Evolutionary conservation across 2,797 vertebrate species (phyloP).

Genomic region (Acanthurus tractus): DNA sequence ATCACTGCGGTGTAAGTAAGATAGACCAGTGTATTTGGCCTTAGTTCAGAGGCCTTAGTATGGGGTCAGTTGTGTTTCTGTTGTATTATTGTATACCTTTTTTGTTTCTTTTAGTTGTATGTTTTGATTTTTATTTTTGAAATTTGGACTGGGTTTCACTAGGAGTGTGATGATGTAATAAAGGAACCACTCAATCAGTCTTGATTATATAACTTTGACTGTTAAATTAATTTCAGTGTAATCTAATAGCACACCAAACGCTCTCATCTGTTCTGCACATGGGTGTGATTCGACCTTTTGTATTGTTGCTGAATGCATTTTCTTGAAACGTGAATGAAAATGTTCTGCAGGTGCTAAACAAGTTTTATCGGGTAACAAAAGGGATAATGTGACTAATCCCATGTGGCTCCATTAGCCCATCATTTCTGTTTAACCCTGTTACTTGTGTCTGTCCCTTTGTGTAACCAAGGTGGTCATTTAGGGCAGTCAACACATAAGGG

Average conservation of each 20-base stretch:
- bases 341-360: conserved; percentile 6
- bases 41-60: too few relatives aligned
- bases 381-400: conserved; percentile 15
- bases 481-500: neutral
- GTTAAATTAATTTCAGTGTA: neutral
- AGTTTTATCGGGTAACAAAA: conserved; percentile 45
- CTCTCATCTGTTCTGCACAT: neutral
- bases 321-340: conserved; percentile 7
- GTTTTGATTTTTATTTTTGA: too few relatives aligned
- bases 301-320: conserved; percentile 20
- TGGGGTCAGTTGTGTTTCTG: too few relatives aligned
- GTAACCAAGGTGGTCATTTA: conserved; percentile 1
- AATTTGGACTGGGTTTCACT: too few relatives aligned
- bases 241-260: neutral
- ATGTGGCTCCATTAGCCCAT: neutral
- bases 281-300: conserved; percentile 21
- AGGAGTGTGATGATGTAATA: too few relatives aligned
- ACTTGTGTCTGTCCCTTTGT: conserved; percentile 1
- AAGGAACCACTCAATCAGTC: too few relatives aligned
- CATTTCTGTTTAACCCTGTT: neutral
- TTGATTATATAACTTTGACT: neutral
- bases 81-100: too few relatives aligned
- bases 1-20: too few relatives aligned
- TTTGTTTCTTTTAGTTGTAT: too few relatives aligned
- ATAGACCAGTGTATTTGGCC: too few relatives aligned